Conservation (phyloP, 1,140 invertebrate genomes). For the Sitobion miscanthi region DNA sequence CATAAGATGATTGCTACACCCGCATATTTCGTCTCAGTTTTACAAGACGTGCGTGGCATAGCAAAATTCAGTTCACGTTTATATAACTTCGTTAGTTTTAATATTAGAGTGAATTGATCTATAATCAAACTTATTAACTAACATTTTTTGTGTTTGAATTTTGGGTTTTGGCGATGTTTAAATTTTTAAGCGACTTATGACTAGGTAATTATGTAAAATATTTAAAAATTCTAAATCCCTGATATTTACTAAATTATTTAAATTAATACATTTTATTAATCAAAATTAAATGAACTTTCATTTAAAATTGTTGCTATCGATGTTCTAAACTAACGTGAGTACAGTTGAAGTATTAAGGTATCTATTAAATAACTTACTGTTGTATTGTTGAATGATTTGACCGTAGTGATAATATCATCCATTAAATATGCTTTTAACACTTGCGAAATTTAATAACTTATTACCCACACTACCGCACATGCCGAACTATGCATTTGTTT, state of each 20-base stretch:
- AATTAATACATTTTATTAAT: not conserved
- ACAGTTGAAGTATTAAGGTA: not conserved
- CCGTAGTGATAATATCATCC: constrained; percentile 4
- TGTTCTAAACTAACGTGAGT: not conserved
- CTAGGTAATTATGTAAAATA: not conserved
- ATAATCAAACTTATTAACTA: too few relatives aligned
- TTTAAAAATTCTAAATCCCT: too few relatives aligned
- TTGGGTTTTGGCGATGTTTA: too few relatives aligned
- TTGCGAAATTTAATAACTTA: not conserved
- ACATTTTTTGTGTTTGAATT: too few relatives aligned
- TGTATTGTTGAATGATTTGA: not conserved
- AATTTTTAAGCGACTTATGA: too few relatives aligned
- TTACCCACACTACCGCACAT: not conserved
- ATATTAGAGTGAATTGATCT: too few relatives aligned
- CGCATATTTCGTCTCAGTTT: too few relatives aligned
- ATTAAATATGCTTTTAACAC: constrained; percentile 22
- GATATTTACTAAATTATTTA: not conserved
- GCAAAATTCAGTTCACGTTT: too few relatives aligned
- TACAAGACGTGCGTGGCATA: too few relatives aligned
- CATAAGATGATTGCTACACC: too few relatives aligned
- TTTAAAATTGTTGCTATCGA: not conserved
- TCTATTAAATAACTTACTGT: not conserved
- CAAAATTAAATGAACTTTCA: not conserved
- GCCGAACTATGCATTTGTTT: constrained; percentile 1
- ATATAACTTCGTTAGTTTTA: too few relatives aligned